A percentile compares a stretch with the other conserved stretches of the same genome.
Evolutionary conservation across 2,797 vertebrate species (phyloP).

Genomic region (Nyctibius grandis): DNA sequence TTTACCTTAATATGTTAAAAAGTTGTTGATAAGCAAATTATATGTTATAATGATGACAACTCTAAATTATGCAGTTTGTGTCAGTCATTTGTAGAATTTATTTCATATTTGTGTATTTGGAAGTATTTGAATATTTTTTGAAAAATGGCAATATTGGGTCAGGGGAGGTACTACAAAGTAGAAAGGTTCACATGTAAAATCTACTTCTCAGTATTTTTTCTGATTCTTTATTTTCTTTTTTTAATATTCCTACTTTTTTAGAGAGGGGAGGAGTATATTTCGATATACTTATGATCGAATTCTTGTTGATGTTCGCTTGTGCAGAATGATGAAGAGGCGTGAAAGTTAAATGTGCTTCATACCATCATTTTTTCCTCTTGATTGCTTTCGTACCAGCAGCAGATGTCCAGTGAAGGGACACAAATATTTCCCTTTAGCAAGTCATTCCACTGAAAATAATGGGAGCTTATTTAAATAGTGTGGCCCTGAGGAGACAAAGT

Average conservation of each 20-base stretch:
- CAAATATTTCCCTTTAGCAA: conserved; percentile 71
- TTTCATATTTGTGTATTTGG: not conserved
- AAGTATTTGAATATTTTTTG: not conserved
- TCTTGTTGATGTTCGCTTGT: conserved; percentile 38
- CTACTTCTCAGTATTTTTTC: not conserved
- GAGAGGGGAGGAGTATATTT: conserved; percentile 18
- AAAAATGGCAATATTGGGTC: not conserved
- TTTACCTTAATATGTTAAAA: not conserved
- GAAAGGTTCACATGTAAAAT: not conserved
- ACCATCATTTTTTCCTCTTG: conserved; percentile 60
- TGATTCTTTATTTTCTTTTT: not conserved
- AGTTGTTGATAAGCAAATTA: not conserved
- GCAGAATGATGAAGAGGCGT: conserved; percentile 62
- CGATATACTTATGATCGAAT: not conserved
- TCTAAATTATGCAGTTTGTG: not conserved
- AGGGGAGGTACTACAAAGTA: not conserved
- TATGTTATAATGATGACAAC: not conserved
- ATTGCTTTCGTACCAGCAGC: conserved; percentile 65
- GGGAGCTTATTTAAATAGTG: conserved; percentile 62
- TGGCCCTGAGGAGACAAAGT: conserved; percentile 32
- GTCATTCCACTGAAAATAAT: conserved; percentile 72
- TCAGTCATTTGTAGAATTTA: not conserved
- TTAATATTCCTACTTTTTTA: not conserved
- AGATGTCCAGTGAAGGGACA: conserved; percentile 68
- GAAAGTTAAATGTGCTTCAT: conserved; percentile 68